Evolutionary conservation across 2,113 vertebrate species (phyloP), one percentile per base, ranked within the genome.

Genomic region (Pelmatolapia mariae): DNA sequence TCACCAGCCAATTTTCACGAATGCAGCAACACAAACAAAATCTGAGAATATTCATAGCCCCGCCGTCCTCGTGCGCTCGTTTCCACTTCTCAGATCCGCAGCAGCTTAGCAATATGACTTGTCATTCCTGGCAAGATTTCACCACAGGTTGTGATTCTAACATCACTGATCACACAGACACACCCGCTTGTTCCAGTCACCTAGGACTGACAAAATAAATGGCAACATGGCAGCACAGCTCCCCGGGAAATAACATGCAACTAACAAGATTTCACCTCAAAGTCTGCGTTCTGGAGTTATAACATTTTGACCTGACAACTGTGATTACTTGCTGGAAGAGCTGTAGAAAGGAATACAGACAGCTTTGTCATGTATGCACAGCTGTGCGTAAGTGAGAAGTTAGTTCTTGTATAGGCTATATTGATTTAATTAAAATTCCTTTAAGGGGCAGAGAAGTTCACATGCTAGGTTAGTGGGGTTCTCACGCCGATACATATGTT

Each of bases 241-340:
- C 45, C 40, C 79, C 3, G 26, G 56, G 24, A 87, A 87, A 82
- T 82, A 68, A 91, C 87, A 90, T 59, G 66, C 29, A 56, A 31
- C 82, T 84, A 87, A 89, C 86, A 84, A 81, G 80, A 89, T 87
- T 71, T 80, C 66, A 84, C 85, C 89, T 88, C 66, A 86, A 22
- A 83, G 54, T 84, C 78, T 80, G 76, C 81, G 38, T 84, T 92
- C 79, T 86, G 68, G 43, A 85, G 82, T 82, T n/a, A 5, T 43
- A 78, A 76, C 71, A 54, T 76, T 68, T 61, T 50, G 15, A 80
- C 59, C 43, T 81, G 78, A 81, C 71, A 84, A 66, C 50, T 86
- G 63, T 29, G 80, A 83, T 87, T 73, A 81, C 29, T 63, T 66
- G 57, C 63, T 76, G 24, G 56, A 84, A 89, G 63, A 89, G 76